Percentiles rank a stretch among this genome's conserved stretches.
Evolutionary conservation across 2,113 vertebrate genomes (phyloP).

Genomic region (Columba livia): DNA sequence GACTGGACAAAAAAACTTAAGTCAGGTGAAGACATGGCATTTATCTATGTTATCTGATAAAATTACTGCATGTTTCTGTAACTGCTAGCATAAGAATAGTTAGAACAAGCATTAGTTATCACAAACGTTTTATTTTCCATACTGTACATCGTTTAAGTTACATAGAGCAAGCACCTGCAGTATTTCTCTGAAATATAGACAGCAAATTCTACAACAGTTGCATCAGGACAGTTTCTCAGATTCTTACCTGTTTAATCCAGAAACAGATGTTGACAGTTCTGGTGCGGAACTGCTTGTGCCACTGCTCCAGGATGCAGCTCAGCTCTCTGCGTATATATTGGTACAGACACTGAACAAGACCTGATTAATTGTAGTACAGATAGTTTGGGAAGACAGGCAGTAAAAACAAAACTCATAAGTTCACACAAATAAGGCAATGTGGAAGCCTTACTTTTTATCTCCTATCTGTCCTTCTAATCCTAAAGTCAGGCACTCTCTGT

Average conservation of each 20-base stretch:
- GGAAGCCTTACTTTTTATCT: slow-evolving; percentile 13
- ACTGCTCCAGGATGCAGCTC: slow-evolving; percentile 4
- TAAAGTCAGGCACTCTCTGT: slow-evolving; percentile 32
- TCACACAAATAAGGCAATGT: neutral
- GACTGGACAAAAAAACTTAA: neutral
- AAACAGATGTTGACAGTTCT: slow-evolving; percentile 33
- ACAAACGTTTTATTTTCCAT: neutral
- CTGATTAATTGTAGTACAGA: neutral
- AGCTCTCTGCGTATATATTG: neutral
- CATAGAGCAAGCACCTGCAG: neutral
- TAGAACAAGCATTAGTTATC: neutral
- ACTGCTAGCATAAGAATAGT: neutral
- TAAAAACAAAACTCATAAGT: neutral
- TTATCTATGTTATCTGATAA: neutral
- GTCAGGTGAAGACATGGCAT: neutral
- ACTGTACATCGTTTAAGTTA: neutral
- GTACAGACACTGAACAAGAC: neutral
- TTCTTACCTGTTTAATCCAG: slow-evolving; percentile 53
- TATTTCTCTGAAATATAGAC: neutral
- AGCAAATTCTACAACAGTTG: neutral
- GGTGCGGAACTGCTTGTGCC: neutral
- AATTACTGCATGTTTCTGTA: neutral
- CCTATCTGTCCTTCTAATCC: neutral
- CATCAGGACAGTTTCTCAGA: neutral
- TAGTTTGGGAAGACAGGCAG: neutral